A percentile compares a stretch with the other conserved stretches of the same genome.
Evolutionary conservation across 2,113 vertebrate genomes (phyloP).

Genomic region (Elanoides forficatus): DNA sequence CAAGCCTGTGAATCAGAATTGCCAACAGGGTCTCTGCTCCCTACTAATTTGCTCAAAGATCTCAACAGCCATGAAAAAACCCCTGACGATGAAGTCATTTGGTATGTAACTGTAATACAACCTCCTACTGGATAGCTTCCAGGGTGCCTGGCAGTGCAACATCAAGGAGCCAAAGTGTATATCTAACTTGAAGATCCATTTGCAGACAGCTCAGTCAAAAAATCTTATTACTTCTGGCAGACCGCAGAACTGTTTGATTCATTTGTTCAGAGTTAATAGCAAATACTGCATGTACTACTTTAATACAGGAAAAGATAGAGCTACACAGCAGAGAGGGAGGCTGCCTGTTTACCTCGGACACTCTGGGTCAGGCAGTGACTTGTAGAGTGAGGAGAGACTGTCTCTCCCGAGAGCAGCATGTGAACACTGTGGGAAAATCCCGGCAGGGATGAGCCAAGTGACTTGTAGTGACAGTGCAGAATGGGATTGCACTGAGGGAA

Average conservation of each 20-base stretch:
- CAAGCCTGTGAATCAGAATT: constrained; percentile 13
- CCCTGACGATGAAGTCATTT: not conserved
- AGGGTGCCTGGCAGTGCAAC: not conserved
- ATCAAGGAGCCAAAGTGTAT: not conserved
- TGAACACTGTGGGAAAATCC: fast-evolving
- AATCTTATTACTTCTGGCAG: not conserved
- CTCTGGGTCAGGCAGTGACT: not conserved
- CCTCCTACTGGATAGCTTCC: not conserved
- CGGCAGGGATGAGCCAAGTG: not conserved
- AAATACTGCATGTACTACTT: not conserved
- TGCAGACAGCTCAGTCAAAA: constrained; percentile 4
- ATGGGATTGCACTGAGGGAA: not conserved
- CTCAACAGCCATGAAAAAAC: not conserved
- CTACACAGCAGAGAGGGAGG: not conserved
- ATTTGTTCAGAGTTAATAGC: not conserved
- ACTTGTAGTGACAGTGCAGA: not conserved
- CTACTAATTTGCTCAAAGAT: constrained; percentile 16
- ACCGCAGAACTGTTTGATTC: not conserved
- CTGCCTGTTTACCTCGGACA: not conserved
- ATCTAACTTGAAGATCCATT: not conserved
- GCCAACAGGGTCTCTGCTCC: constrained; percentile 10
- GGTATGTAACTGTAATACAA: not conserved
- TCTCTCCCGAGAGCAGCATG: fast-evolving
- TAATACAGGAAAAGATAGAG: not conserved
- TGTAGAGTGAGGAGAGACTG: not conserved